Evolutionary conservation across 2,888 invertebrate species (phyloP).

Genomic region (Coecobrya sp.): DNA sequence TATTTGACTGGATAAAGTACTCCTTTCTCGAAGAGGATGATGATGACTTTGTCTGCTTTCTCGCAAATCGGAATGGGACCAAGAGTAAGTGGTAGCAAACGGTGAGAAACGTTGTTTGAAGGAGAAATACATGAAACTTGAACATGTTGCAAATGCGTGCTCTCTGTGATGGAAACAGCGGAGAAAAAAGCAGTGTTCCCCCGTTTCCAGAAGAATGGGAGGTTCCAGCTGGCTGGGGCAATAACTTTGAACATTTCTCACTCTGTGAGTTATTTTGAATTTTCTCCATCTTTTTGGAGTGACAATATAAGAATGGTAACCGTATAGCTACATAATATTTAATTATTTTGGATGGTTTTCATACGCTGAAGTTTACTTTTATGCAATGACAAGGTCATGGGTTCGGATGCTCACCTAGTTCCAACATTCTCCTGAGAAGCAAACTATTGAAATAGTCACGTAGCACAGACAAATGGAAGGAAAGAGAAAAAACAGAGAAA

Average conservation of each 20-base stretch:
- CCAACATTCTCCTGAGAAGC: constrained; percentile 9
- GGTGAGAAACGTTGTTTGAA: constrained; percentile 52
- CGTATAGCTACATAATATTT: neutral
- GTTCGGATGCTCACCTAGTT: neutral
- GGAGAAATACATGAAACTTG: constrained; percentile 50
- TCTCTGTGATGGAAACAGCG: neutral
- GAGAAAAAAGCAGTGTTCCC: neutral
- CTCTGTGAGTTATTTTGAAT: neutral
- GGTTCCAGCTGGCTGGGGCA: neutral
- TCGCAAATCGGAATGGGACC: constrained; percentile 49
- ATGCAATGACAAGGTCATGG: constrained; percentile 27
- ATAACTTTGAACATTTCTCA: constrained; percentile 15
- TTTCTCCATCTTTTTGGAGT: neutral
- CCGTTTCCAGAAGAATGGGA: neutral
- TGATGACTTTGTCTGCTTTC: neutral
- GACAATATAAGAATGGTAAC: neutral
- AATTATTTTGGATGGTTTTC: neutral
- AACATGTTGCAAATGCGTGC: constrained; percentile 34
- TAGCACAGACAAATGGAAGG: neutral
- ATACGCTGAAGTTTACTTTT: neutral
- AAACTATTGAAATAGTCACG: constrained; percentile 37
- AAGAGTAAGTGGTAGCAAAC: constrained; percentile 23
- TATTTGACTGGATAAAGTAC: neutral
- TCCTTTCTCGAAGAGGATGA: neutral
- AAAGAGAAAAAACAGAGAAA: neutral